Conservation (phyloP, 2,888 invertebrate genomes). For the Rotaria sp. region DNA sequence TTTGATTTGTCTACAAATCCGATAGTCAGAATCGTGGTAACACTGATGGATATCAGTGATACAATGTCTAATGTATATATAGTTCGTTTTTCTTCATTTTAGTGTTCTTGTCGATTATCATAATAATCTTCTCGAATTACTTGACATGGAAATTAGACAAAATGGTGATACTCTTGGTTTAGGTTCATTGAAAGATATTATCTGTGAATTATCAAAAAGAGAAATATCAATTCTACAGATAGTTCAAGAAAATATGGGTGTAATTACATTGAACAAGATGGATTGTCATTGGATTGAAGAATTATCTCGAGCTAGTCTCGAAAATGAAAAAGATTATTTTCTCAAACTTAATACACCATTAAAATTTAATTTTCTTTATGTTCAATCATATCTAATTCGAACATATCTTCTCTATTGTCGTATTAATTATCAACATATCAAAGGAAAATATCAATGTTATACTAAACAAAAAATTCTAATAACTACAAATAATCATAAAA, state of each 20-base stretch:
- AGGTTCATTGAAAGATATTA: not conserved
- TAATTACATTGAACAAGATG: not conserved
- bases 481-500: not conserved
- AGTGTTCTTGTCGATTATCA: not conserved
- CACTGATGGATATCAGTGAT: too few relatives aligned
- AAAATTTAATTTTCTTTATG: conserved; percentile 4
- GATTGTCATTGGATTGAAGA: not conserved
- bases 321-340: conserved; percentile 12
- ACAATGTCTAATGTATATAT: not conserved
- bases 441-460: not conserved
- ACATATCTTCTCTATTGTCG: not conserved
- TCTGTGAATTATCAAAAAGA: not conserved
- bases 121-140: not conserved
- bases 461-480: not conserved
- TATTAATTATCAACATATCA: conserved; percentile 18
- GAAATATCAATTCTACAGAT: conserved; percentile 9
- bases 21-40: too few relatives aligned
- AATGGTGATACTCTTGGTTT: not conserved
- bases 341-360: not conserved
- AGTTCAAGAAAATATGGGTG: not conserved
- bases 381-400: conserved; percentile 22
- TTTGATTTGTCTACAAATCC: too few relatives aligned
- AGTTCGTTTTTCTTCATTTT: not conserved
- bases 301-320: not conserved
- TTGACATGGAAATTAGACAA: not conserved